Conservation (phyloP, 2,113 vertebrate species). For the Cavia aperea region DNA sequence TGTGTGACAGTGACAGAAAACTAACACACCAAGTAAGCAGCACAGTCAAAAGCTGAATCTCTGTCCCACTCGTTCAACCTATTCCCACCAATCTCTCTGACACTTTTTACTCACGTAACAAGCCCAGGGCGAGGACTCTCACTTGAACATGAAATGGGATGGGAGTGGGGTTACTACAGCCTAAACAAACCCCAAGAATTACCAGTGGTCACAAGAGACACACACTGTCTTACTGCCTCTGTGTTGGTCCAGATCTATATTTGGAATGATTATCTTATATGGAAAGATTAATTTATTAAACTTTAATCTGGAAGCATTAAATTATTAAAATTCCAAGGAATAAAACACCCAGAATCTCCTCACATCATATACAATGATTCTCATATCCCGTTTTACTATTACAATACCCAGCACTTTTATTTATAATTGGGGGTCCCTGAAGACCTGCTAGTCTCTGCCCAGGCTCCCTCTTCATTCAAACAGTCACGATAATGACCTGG, state of each 20-base stretch:
- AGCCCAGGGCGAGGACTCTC: neutral
- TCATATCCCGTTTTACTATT: neutral
- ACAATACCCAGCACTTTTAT: neutral
- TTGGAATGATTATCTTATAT: neutral
- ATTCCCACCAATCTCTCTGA: neutral
- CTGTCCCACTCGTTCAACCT: neutral
- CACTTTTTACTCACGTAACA: neutral
- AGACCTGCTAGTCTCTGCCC: neutral
- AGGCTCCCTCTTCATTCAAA: conserved; percentile 36
- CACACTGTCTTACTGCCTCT: neutral
- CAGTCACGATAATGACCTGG: neutral
- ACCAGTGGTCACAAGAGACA: neutral
- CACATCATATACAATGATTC: neutral
- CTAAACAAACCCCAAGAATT: neutral
- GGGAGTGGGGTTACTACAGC: neutral
- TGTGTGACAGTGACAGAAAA: neutral
- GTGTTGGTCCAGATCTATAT: neutral
- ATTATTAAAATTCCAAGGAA: neutral
- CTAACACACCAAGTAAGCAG: neutral
- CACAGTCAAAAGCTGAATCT: neutral
- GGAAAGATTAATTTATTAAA: neutral
- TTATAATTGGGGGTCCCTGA: neutral
- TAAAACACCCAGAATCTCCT: neutral
- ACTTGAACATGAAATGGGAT: neutral
- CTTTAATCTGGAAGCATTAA: neutral